Conservation (phyloP, 2,888 invertebrate genomes). For the Uropetala carovei region DNA sequence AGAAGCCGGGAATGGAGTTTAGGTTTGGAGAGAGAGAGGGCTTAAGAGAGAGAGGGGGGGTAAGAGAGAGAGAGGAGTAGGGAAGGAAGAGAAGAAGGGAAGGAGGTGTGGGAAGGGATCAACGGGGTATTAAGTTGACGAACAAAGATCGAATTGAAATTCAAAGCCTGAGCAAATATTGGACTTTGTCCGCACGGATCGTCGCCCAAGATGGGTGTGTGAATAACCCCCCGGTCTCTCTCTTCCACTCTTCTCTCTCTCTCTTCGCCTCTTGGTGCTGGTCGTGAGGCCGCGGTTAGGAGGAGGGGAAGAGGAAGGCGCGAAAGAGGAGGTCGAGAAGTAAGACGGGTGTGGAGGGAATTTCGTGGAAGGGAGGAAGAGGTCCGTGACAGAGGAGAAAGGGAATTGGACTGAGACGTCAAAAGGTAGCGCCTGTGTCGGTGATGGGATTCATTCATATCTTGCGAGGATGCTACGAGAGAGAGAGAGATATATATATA, state of each 20-base stretch:
- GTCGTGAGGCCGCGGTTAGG: not conserved
- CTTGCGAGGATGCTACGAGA: not conserved
- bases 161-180: slow-evolving; percentile 60
- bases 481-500: no score
- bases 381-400: no score
- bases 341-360: no score
- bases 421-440: slow-evolving; percentile 22
- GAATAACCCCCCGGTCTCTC: slow-evolving; percentile 35
- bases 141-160: slow-evolving; percentile 60
- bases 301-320: no score
- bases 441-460: not conserved
- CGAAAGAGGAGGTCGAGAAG: no score
- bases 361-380: no score
- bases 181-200: slow-evolving; percentile 61
- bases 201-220: slow-evolving; percentile 60
- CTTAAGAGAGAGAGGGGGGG: no score
- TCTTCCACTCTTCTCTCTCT: no score
- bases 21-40: not conserved
- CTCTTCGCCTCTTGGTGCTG: not conserved
- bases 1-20: no score
- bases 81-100: no score
- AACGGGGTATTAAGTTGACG: slow-evolving; percentile 50
- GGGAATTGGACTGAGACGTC: not conserved
- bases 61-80: not conserved
- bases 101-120: slow-evolving; percentile 9